A percentile compares a stretch with the other conserved stretches of the same genome.
Evolutionary conservation across 2,888 invertebrate genomes (phyloP).

Genomic region (Crioceris asparagi): DNA sequence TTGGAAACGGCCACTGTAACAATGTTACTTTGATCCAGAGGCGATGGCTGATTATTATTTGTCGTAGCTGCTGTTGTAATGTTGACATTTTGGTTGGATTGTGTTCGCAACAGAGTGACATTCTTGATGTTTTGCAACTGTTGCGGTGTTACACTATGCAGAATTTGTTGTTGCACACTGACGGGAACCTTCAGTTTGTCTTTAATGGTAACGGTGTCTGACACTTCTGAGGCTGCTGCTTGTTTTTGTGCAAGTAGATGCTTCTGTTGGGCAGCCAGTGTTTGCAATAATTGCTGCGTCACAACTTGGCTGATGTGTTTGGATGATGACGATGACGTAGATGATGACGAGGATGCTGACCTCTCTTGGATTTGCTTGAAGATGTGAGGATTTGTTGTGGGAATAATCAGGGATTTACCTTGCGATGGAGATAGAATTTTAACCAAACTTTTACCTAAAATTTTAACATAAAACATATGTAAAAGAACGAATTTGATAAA

Average conservation of each 20-base stretch:
- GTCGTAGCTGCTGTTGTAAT: too few relatives aligned
- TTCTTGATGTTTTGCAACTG: conserved; percentile 36
- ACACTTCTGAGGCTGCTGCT: conserved; percentile 8
- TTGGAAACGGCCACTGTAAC: conserved; percentile 24
- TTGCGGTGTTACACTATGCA: conserved; percentile 33
- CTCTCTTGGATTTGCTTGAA: conserved; percentile 29
- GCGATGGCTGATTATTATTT: too few relatives aligned
- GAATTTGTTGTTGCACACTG: conserved; percentile 30
- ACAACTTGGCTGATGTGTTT: conserved; percentile 26
- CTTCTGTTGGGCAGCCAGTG: conserved; percentile 30
- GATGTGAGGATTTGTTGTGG: conserved; percentile 34
- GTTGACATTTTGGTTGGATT: too few relatives aligned
- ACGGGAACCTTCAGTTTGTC: conserved; percentile 16
- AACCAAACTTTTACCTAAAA: conserved; percentile 30
- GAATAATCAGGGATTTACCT: conserved; percentile 40
- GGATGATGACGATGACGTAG: too few relatives aligned
- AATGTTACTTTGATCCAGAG: conserved; percentile 16
- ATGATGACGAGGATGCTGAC: conserved; percentile 15
- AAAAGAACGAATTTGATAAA: background rate
- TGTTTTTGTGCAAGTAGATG: conserved; percentile 25
- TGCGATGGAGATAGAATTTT: conserved; percentile 36
- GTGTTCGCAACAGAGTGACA: conserved; percentile 32
- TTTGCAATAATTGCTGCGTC: conserved; percentile 33
- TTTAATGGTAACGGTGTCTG: conserved; percentile 10
- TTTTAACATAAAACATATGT: background rate